A percentile compares a stretch with the other conserved stretches of the same genome.
Evolutionary conservation across 2,888 invertebrate species (phyloP).

Genomic region (Philhelius pedissequus): DNA sequence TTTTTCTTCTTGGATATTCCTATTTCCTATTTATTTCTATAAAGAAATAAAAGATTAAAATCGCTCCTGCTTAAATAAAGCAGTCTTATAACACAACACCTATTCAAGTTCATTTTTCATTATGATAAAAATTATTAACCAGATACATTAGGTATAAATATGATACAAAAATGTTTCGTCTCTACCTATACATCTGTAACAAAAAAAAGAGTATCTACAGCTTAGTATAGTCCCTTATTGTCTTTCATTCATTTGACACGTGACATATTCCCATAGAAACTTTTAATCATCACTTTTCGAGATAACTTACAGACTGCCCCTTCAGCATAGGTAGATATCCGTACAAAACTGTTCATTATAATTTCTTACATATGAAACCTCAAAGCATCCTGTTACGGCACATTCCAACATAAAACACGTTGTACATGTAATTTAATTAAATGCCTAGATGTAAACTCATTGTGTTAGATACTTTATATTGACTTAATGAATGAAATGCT

Average conservation of each 20-base stretch:
- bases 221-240: not conserved
- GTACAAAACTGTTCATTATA: slow-evolving; percentile 6
- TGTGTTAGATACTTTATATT: slow-evolving; percentile 1
- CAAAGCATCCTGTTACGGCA: slow-evolving; percentile 38
- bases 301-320: not conserved
- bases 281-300: not conserved
- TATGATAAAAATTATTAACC: too few species aligned
- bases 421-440: too few species aligned
- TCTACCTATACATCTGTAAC: too few species aligned
- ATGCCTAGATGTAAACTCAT: too few species aligned
- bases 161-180: too few species aligned
- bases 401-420: slow-evolving; percentile 43
- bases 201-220: not conserved
- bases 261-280: not conserved
- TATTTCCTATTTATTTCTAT: too few species aligned
- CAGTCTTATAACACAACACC: too few species aligned
- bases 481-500: slow-evolving; percentile 53
- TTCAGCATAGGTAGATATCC: not conserved
- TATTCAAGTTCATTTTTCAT: too few species aligned
- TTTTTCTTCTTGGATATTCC: too few species aligned
- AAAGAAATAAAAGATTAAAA: too few species aligned
- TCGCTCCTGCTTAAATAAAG: too few species aligned
- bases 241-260: not conserved
- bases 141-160: too few species aligned
- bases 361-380: slow-evolving; percentile 27